A percentile compares a stretch with the other conserved stretches of the same genome.
These are phyloP conservation scores for Wiebesia pumilae DNA, from an alignment of 1,140 invertebrate genomes.

Conservation along the genomic window DNA sequence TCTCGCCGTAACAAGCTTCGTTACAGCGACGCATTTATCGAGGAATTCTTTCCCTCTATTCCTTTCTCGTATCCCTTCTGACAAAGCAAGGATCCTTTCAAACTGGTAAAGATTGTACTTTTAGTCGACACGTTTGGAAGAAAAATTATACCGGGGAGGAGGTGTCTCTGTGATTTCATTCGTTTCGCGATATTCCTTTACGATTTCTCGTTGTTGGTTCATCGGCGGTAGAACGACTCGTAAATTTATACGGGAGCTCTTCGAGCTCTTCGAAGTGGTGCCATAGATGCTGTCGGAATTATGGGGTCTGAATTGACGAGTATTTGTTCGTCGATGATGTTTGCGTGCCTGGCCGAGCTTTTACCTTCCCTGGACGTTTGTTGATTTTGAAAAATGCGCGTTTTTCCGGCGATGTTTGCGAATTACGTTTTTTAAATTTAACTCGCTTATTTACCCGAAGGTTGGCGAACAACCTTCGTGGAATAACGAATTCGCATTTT, in stretches of 20 bases:
- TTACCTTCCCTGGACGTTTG: background rate
- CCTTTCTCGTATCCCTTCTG: too few relatives aligned
- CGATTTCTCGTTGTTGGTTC: background rate
- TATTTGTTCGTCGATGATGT: background rate
- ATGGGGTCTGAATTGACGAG: background rate
- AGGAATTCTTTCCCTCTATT: background rate
- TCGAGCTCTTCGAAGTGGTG: background rate
- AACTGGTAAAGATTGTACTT: too few relatives aligned
- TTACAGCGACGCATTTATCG: background rate
- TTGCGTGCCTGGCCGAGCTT: background rate
- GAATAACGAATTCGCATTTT: background rate
- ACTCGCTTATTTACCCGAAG: background rate
- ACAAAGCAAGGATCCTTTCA: background rate
- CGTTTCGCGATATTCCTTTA: background rate
- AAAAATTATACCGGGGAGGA: background rate
- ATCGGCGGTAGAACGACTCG: background rate
- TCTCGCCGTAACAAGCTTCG: background rate
- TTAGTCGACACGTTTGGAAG: background rate
- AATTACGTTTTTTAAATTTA: background rate
- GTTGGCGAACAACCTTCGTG: too few relatives aligned
- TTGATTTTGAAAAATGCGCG: background rate
- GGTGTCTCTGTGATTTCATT: background rate
- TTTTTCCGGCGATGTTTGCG: background rate
- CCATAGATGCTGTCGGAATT: too few relatives aligned
- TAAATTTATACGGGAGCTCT: background rate